These are phyloP conservation scores for Aratinga solstitialis DNA, from an alignment of 2,797 vertebrate species.

Conservation along the genomic window DNA sequence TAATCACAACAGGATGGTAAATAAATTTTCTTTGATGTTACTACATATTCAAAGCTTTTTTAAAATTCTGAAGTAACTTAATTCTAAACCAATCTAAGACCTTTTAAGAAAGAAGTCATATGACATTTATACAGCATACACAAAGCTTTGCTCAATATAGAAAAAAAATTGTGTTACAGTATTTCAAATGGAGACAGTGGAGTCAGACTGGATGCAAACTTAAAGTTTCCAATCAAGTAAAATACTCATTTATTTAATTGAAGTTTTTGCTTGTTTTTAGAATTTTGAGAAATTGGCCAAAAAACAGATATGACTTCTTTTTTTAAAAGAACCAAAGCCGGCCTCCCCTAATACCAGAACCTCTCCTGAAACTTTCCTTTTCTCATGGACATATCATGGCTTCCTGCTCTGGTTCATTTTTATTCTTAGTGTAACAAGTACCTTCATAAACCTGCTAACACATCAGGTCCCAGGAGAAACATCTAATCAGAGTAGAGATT, in stretches of 20 bases:
- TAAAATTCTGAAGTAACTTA: neutral
- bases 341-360: fast-evolving
- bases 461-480: neutral
- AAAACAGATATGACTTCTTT: neutral
- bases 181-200: neutral
- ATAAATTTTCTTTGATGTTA: neutral
- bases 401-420: neutral
- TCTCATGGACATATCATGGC: neutral
- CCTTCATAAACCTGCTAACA: neutral
- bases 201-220: neutral
- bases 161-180: neutral
- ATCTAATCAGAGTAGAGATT: neutral
- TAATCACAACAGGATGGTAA: neutral
- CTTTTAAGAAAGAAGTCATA: neutral
- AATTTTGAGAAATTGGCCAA: neutral
- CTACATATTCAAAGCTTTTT: neutral
- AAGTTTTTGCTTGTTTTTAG: neutral
- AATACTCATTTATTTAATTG: neutral
- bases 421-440: neutral
- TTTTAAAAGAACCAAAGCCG: neutral
- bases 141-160: neutral
- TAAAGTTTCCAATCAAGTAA: neutral
- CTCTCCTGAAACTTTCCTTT: neutral
- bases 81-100: neutral
- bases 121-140: neutral